A percentile compares a stretch with the other conserved stretches of the same genome.
Evolutionary conservation across 2,797 vertebrate species (phyloP).

Genomic region (Silurus aristotelis): DNA sequence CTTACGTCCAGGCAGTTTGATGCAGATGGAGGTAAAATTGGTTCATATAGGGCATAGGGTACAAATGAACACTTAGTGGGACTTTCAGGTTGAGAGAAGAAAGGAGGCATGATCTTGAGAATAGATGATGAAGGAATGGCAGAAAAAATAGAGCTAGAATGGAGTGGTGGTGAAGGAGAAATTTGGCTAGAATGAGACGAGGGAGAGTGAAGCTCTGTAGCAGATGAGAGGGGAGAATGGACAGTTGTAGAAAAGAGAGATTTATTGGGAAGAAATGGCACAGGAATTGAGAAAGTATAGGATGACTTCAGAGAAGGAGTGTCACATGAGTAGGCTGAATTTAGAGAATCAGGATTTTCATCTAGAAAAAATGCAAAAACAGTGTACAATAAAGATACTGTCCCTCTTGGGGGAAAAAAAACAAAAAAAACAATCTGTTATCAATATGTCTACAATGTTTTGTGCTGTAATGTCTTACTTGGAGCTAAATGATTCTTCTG

Average conservation of each 20-base stretch:
- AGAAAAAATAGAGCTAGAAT: background rate
- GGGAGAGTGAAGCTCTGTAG: background rate
- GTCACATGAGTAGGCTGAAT: background rate
- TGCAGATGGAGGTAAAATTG: constrained; percentile 13
- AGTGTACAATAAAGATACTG: background rate
- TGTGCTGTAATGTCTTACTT: background rate
- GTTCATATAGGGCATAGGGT: background rate
- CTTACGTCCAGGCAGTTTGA: background rate
- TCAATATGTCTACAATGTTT: background rate
- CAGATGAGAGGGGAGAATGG: background rate
- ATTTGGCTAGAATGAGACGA: background rate
- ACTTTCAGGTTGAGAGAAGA: background rate
- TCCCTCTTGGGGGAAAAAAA: background rate
- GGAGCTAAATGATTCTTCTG: background rate
- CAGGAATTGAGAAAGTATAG: background rate
- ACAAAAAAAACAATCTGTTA: background rate
- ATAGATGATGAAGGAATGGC: background rate
- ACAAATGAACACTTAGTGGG: background rate
- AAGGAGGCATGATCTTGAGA: background rate
- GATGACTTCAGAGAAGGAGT: background rate
- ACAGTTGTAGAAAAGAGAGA: background rate
- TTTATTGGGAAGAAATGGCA: background rate
- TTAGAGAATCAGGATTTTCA: background rate
- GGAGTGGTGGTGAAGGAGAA: constrained; percentile 1
- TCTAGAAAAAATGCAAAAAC: background rate